A percentile compares a stretch with the other conserved stretches of the same genome.
Evolutionary conservation across 2,888 invertebrate genomes (phyloP).

Genomic region (Brenthis daphne): DNA sequence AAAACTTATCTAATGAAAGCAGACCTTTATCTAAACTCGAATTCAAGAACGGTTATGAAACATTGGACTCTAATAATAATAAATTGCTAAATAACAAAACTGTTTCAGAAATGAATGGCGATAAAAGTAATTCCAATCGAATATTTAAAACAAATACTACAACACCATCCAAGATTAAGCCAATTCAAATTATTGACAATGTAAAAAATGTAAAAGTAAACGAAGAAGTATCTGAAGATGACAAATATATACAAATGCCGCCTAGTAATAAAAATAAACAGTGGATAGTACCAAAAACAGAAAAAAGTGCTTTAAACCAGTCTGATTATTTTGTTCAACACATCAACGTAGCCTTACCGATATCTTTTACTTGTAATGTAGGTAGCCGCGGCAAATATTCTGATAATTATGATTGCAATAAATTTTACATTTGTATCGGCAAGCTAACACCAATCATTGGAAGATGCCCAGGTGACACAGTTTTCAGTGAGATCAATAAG

Average conservation of each 20-base stretch:
- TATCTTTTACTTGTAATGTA: constrained; percentile 49
- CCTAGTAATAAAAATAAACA: background rate
- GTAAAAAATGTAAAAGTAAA: background rate
- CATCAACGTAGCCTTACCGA: background rate
- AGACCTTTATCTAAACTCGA: background rate
- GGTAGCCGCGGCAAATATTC: constrained; percentile 67
- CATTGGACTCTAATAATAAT: background rate
- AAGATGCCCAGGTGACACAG: constrained; percentile 65
- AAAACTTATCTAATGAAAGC: background rate
- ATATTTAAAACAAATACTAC: constrained; percentile 1
- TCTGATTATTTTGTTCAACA: background rate
- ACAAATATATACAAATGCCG: background rate
- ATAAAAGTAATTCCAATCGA: background rate
- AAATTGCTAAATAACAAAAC: background rate
- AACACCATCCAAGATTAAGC: background rate
- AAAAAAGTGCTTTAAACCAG: background rate
- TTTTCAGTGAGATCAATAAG: constrained; percentile 70
- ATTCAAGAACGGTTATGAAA: background rate
- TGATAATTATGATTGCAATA: constrained; percentile 72
- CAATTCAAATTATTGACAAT: background rate
- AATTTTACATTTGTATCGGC: constrained; percentile 77
- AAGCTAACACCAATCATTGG: constrained; percentile 54
- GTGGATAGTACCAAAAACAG: background rate
- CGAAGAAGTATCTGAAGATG: background rate
- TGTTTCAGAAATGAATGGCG: background rate